A percentile compares a stretch with the other conserved stretches of the same genome.
phyloP scores from a whole-genome alignment of 2,888 invertebrate species.

The Eutolmus rufibarbis region DNA sequence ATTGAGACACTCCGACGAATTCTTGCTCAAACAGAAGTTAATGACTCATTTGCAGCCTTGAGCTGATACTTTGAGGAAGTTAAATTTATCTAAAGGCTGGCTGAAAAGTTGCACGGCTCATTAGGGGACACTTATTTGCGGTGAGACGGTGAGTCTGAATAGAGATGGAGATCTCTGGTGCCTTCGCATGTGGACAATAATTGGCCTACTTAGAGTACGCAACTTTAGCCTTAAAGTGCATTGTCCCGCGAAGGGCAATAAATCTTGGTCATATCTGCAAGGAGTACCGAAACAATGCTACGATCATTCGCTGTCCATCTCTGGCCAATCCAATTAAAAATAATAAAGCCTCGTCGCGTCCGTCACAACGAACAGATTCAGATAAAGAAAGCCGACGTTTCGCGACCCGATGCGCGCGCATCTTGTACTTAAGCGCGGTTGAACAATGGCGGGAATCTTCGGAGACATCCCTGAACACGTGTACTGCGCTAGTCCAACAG shows the following conservation, averaged over 20 bases:
- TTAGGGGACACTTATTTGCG: background rate
- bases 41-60: background rate
- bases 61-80: background rate
- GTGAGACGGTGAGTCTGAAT: background rate
- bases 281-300: background rate
- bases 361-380: background rate
- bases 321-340: conserved; percentile 33
- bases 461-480: conserved; percentile 22
- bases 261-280: conserved; percentile 29
- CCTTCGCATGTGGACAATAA: background rate
- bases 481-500: background rate
- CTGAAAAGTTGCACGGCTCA: background rate
- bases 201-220: conserved; percentile 14
- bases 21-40: background rate
- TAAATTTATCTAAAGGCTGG: background rate
- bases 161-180: background rate
- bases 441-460: conserved; percentile 8
- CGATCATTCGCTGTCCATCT: conserved; percentile 2
- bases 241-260: conserved; percentile 1
- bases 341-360: conserved; percentile 5
- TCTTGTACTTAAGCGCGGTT: background rate
- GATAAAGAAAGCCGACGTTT: background rate
- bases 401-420: background rate
- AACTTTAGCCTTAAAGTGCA: background rate
- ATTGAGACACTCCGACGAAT: background rate